A percentile compares a stretch with the other conserved stretches of the same genome.
These are phyloP conservation scores for Hemiscyllium ocellatum DNA, from an alignment of 2,113 vertebrate genomes.

Conservation along the genomic window DNA sequence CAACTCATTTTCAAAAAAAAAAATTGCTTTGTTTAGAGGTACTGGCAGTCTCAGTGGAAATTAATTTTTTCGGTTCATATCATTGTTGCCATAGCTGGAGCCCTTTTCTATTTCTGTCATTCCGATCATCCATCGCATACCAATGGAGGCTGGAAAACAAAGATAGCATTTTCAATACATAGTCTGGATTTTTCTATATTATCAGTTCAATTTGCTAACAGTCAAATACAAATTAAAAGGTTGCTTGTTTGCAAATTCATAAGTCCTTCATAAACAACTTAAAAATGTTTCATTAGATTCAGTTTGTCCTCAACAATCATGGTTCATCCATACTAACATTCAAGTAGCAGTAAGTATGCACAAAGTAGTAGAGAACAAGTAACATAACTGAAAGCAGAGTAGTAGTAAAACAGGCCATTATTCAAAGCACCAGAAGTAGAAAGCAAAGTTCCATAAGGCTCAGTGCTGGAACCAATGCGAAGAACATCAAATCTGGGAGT, in stretches of 20 bases:
- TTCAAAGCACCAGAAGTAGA: background rate
- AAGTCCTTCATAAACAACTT: background rate
- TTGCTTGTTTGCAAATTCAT: background rate
- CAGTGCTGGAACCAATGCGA: background rate
- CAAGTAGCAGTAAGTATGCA: background rate
- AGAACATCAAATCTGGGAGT: background rate
- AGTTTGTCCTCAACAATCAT: background rate
- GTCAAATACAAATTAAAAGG: background rate
- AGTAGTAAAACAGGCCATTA: background rate
- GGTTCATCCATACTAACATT: background rate
- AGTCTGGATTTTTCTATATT: background rate
- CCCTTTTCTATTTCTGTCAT: constrained; percentile 87
- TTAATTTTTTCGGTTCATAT: constrained; percentile 62
- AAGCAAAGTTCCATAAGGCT: background rate
- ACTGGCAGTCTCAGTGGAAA: constrained; percentile 42
- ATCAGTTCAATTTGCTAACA: background rate
- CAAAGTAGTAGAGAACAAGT: no score
- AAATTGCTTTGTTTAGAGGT: constrained; percentile 48
- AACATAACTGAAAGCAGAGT: background rate
- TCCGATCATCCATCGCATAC: constrained; percentile 88
- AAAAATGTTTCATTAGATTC: background rate
- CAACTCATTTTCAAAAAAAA: constrained; percentile 13
- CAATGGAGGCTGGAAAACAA: constrained; percentile 67
- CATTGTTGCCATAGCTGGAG: constrained; percentile 79
- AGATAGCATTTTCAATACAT: background rate